Percentiles rank a stretch among this genome's conserved stretches.
Conservation (phyloP, 2,888 invertebrate genomes). For the Morpho deidamia region DNA sequence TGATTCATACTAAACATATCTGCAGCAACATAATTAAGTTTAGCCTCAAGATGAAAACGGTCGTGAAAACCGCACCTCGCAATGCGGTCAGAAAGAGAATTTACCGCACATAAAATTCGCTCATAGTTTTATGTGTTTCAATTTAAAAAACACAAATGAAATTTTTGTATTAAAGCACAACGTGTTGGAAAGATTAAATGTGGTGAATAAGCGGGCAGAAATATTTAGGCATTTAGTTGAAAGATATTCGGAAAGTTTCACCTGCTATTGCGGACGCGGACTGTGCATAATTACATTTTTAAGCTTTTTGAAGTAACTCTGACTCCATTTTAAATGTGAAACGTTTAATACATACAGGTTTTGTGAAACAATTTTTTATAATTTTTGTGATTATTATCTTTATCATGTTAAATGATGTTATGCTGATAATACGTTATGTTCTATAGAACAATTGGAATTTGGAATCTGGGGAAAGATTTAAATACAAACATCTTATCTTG, state of each 20-base stretch:
- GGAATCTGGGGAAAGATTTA: too few species aligned
- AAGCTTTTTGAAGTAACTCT: background rate
- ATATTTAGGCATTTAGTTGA: background rate
- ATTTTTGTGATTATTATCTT: background rate
- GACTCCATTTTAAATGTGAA: background rate
- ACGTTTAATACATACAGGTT: too few species aligned
- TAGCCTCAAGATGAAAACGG: constrained; percentile 13
- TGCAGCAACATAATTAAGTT: constrained; percentile 12
- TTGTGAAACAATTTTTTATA: background rate
- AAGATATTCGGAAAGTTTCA: background rate
- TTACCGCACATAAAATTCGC: constrained; percentile 11
- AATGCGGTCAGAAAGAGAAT: constrained; percentile 20
- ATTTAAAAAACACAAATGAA: constrained; percentile 9
- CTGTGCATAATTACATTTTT: background rate
- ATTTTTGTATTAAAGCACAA: constrained; percentile 1
- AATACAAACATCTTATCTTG: too few species aligned
- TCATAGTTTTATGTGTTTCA: constrained; percentile 4
- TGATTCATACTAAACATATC: constrained; percentile 22
- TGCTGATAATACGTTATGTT: too few species aligned
- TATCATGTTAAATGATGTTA: background rate
- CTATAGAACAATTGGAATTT: too few species aligned
- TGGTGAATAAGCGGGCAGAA: background rate
- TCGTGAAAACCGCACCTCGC: constrained; percentile 12
- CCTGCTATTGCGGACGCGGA: background rate
- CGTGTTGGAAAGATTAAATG: background rate